Evolutionary conservation across 1,140 invertebrate genomes (phyloP).

Genomic region (Drosophila leontia): DNA sequence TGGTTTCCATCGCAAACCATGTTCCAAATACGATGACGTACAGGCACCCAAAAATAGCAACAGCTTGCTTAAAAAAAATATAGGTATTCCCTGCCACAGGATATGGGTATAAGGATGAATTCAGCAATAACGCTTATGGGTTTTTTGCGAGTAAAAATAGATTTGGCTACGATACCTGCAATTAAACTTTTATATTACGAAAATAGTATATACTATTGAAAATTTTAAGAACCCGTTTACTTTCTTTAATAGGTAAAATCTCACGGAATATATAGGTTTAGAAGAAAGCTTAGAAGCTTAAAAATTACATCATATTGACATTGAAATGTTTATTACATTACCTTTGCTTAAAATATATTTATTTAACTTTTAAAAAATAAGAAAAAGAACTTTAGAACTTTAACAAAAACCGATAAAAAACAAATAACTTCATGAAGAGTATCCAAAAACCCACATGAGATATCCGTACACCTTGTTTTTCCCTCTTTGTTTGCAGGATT

Average conservation of each 20-base stretch:
- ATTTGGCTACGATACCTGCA: neutral
- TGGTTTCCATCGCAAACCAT: constrained; percentile 8
- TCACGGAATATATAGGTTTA: no score
- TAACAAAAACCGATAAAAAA: neutral
- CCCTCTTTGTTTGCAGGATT: constrained; percentile 5
- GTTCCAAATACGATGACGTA: constrained; percentile 28
- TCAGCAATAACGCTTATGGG: no score
- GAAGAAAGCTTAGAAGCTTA: no score
- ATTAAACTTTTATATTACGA: no score
- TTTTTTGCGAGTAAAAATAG: no score
- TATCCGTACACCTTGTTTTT: neutral
- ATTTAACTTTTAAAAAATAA: neutral
- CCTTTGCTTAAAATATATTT: neutral
- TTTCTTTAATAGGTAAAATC: no score
- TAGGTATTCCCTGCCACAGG: neutral
- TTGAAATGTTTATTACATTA: neutral
- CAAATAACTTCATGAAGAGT: neutral
- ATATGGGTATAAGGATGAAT: neutral
- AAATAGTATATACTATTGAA: no score
- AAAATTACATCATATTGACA: neutral
- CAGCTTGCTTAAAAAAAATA: constrained; percentile 40
- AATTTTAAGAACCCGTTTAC: no score
- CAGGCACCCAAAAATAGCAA: constrained; percentile 51
- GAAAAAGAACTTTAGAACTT: neutral
- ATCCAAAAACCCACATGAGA: neutral